These are phyloP conservation scores for Cyprinodon tularosa DNA, from an alignment of 2,113 vertebrate species.

Conservation along the genomic window DNA sequence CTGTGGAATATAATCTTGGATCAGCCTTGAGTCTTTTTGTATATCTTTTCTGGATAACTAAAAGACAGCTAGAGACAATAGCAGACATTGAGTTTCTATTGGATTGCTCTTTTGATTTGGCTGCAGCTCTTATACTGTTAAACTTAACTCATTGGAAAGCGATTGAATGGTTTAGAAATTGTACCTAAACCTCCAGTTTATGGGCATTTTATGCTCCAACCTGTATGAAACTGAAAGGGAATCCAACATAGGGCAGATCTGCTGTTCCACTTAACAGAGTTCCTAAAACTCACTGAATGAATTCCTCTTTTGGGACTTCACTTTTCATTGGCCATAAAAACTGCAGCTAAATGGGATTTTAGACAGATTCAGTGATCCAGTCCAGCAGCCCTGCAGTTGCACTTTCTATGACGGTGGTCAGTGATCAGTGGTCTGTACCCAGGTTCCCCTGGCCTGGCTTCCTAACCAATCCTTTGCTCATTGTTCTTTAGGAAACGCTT, in stretches of 20 bases:
- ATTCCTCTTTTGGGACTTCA: conserved; percentile 3
- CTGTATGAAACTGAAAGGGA: neutral
- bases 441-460: conserved; percentile 45
- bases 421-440: conserved; percentile 53
- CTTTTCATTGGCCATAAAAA: conserved; percentile 31
- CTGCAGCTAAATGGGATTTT: conserved; percentile 30
- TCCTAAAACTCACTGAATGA: conserved; percentile 1
- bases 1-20: no score
- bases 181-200: neutral
- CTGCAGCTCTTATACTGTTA: neutral
- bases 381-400: conserved; percentile 28
- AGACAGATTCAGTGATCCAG: conserved; percentile 54
- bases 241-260: neutral
- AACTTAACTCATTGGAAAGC: neutral
- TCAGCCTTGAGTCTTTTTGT: no score
- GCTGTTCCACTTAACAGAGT: neutral
- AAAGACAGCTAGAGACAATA: neutral
- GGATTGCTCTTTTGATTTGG: neutral
- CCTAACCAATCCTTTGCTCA: conserved; percentile 64
- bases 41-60: no score
- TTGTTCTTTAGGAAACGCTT: conserved; percentile 68
- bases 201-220: neutral
- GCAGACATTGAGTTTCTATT: neutral
- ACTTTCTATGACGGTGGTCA: conserved; percentile 48
- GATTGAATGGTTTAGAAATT: neutral